These are phyloP conservation scores for Diadegma fenestrale DNA, from an alignment of 2,888 invertebrate species.

Conservation along the genomic window DNA sequence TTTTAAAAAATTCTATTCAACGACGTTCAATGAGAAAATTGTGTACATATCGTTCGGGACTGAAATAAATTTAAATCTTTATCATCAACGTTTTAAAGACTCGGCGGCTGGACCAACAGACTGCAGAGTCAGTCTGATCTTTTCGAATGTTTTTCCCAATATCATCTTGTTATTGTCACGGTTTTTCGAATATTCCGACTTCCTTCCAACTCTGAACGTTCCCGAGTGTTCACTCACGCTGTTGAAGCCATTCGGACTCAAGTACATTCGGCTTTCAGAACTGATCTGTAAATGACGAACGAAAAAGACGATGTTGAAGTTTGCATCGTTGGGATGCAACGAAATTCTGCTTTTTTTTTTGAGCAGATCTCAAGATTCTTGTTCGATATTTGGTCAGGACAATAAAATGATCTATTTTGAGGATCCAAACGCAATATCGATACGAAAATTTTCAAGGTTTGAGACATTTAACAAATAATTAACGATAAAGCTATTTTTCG, in stretches of 20 bases:
- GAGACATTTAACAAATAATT: no score
- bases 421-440: no score
- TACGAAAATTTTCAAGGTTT: no score
- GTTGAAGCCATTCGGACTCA: slow-evolving; percentile 40
- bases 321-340: no score
- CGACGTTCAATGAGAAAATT: background rate
- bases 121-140: slow-evolving; percentile 10
- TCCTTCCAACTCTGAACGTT: slow-evolving; percentile 1
- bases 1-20: background rate
- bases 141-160: background rate
- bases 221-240: slow-evolving; percentile 26
- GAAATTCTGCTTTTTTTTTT: no score
- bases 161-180: background rate
- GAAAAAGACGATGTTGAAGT: background rate
- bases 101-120: slow-evolving; percentile 1
- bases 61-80: background rate
- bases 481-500: no score
- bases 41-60: background rate
- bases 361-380: no score
- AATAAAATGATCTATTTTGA: no score
- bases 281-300: background rate
- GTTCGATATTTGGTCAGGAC: no score
- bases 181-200: background rate
- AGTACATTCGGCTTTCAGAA: slow-evolving; percentile 34
- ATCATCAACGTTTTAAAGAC: background rate